A percentile compares a stretch with the other conserved stretches of the same genome.
phyloP scores from a whole-genome alignment of 2,888 invertebrate species.

The Pimpla rufipes region DNA sequence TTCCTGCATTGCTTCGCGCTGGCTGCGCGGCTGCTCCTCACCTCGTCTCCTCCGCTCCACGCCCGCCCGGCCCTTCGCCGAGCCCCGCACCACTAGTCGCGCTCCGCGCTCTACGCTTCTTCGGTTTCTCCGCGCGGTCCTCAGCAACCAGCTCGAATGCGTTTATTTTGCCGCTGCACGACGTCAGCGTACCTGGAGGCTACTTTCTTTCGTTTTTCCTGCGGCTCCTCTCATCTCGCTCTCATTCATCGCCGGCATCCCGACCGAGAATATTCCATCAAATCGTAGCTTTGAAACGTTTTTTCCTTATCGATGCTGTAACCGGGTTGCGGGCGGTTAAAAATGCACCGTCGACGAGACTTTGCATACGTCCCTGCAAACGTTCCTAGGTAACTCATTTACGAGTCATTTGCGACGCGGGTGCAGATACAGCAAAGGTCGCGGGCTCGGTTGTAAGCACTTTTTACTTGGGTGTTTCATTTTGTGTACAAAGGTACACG shows the following conservation, averaged over 20 bases:
- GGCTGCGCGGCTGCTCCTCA: constrained; percentile 1
- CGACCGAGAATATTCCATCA: constrained; percentile 41
- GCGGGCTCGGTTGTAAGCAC: neutral
- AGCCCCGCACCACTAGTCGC: constrained; percentile 18
- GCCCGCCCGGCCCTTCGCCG: neutral
- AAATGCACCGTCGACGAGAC: neutral
- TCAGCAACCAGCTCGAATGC: constrained; percentile 47
- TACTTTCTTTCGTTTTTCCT: constrained; percentile 5
- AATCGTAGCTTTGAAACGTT: constrained; percentile 35
- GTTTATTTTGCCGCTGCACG: constrained; percentile 60
- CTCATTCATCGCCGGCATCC: neutral
- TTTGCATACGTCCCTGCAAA: neutral
- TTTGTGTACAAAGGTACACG: too few relatives aligned
- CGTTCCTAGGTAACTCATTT: neutral
- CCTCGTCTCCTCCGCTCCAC: constrained; percentile 11
- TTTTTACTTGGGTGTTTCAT: too few relatives aligned
- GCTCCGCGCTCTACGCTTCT: neutral
- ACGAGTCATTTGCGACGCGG: neutral
- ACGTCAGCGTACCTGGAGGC: constrained; percentile 24
- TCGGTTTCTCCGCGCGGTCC: constrained; percentile 39
- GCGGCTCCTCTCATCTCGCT: neutral
- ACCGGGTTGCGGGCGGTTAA: neutral
- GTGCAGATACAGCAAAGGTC: neutral
- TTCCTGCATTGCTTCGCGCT: constrained; percentile 40
- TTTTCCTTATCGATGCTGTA: neutral